Percentiles rank a stretch among this genome's conserved stretches.
These are phyloP conservation scores for Heliconius erato DNA, from an alignment of 2,888 invertebrate genomes.

Conservation along the genomic window DNA sequence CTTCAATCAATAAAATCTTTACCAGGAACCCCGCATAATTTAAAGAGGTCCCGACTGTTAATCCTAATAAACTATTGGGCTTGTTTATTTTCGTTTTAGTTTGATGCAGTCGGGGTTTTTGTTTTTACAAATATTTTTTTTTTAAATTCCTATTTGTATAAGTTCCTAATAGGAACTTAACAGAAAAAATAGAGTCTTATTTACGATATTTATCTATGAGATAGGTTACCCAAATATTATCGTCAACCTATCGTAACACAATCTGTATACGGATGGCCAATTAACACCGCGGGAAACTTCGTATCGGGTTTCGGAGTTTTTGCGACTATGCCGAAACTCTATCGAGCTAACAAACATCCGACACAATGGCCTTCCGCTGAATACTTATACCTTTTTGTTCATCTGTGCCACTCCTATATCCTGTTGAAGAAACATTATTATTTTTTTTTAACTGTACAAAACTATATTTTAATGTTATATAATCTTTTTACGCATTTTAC, in stretches of 20 bases:
- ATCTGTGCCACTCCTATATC: slow-evolving; percentile 47
- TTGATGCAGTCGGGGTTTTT: no score
- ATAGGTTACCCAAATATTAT: slow-evolving; percentile 31
- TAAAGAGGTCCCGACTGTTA: no score
- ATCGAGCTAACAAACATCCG: slow-evolving; percentile 51
- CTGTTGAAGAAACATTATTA: slow-evolving; percentile 6
- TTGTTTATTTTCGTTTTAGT: no score
- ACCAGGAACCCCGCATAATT: no score
- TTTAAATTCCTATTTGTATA: not conserved
- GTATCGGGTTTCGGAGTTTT: slow-evolving; percentile 73
- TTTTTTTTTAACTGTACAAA: not conserved
- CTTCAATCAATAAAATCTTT: no score
- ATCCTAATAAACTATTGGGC: no score
- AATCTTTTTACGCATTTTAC: not conserved
- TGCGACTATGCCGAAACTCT: slow-evolving; percentile 56
- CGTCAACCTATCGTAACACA: slow-evolving; percentile 72
- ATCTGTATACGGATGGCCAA: slow-evolving; percentile 71
- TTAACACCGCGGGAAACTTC: slow-evolving; percentile 74
- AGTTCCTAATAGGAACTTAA: not conserved
- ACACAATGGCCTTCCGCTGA: slow-evolving; percentile 54
- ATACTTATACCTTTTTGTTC: slow-evolving; percentile 47
- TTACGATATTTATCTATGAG: not conserved
- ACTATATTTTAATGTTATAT: not conserved
- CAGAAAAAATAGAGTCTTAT: not conserved
- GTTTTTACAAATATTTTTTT: no score